Base-by-base conservation (phyloP, 2,113 vertebrate species). In the Aplodontia rufa region DNA sequence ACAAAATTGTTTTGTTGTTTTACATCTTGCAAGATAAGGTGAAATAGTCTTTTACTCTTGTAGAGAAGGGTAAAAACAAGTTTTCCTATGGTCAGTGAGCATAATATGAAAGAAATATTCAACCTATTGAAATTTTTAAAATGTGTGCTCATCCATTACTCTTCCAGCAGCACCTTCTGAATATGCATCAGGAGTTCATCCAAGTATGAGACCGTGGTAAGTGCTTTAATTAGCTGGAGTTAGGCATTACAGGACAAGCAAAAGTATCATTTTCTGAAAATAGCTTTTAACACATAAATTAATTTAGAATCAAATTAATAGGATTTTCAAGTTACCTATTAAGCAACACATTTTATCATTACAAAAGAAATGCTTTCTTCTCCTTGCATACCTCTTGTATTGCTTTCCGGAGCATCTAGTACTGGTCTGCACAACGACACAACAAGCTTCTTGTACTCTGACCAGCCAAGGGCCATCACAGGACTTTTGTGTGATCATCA, bases 301-400 rank as follows among this genome's bases (percentile, higher is more conserved):
- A 83, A 92, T 90, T 88, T 76, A 87, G 76, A 90, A 78, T 47
- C 26, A 95, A 95, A 96, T 95, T 81, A 96, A 81, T 72, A 80
- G 40, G 58, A 71, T 84, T 91, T 88, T 90, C 64, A 87, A 97
- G 49, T 79, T 94, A 66, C 74, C 66, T 51, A 66, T 14, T 13
- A 26, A 85, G 30, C 74, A 96, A 79, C 37, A 82, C 53, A 47
- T 35, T 90, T 87, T 40, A 90, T 49, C 71, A 85, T 69, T 37
- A 81, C 17, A 66, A 49, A 84, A 75, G 74, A 91, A 89, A 55
- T 22, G n/a, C 75, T 79, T 84, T 72, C 47, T 62, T 75, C 55
- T 64, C 42, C 49, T 62, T 51, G 49, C 5, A 26, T 30, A 22
- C 37, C 35, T 84, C 69, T 58, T 45, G 0, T 8, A 30, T 32